These are phyloP conservation scores for Leucophenga maculata DNA, from an alignment of 2,888 invertebrate genomes.

Conservation along the genomic window DNA sequence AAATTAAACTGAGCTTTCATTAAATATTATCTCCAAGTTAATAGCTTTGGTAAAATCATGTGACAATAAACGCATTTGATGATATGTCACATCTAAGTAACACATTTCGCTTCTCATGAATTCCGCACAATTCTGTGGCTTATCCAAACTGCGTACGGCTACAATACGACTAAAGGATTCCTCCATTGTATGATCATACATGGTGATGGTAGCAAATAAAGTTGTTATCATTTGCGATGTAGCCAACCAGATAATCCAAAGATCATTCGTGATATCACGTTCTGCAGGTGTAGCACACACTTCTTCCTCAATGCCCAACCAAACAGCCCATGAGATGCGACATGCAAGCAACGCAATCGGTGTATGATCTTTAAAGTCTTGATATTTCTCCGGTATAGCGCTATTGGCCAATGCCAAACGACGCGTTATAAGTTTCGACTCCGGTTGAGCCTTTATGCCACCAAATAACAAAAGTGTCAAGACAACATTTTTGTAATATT, in stretches of 20 bases:
- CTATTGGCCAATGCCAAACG: neutral
- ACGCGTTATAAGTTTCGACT: neutral
- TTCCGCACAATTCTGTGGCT: conserved; percentile 6
- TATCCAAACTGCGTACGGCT: neutral
- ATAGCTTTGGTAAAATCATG: neutral
- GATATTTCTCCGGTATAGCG: neutral
- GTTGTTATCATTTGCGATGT: conserved; percentile 8
- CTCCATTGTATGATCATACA: neutral
- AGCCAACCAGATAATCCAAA: conserved; percentile 17
- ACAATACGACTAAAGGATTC: conserved; percentile 10
- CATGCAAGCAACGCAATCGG: conserved; percentile 13
- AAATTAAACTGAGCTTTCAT: neutral
- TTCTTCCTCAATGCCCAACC: neutral
- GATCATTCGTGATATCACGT: neutral
- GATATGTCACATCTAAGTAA: neutral
- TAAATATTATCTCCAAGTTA: neutral
- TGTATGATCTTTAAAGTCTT: neutral
- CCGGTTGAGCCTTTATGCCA: neutral
- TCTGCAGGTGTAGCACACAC: neutral
- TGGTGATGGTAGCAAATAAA: neutral
- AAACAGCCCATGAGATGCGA: neutral
- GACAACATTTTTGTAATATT: neutral
- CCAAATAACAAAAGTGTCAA: conserved; percentile 7
- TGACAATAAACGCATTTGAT: neutral
- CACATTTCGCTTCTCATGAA: conserved; percentile 8